These are phyloP conservation scores for Triplophysa dalaica DNA, from an alignment of 2,113 vertebrate species.

Conservation along the genomic window DNA sequence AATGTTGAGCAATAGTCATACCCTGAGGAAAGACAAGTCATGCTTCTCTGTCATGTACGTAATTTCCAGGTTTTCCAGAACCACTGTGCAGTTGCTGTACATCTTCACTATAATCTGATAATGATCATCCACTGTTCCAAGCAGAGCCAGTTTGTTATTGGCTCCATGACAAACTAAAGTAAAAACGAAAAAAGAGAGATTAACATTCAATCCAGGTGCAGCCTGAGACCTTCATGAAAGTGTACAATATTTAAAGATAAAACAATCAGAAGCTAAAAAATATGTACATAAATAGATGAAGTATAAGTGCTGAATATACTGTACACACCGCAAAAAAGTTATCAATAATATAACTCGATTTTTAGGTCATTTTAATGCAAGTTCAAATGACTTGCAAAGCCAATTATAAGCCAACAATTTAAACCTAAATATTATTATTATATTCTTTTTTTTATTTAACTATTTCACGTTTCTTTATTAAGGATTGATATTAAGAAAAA, in stretches of 20 bases:
- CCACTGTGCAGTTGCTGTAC: slow-evolving; percentile 91
- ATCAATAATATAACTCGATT: too few species aligned
- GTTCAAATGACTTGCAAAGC: too few species aligned
- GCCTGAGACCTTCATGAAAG: not conserved
- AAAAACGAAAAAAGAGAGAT: slow-evolving; percentile 35
- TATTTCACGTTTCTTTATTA: too few species aligned
- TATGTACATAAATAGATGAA: too few species aligned
- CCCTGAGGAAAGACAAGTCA: slow-evolving; percentile 90
- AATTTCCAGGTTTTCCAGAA: slow-evolving; percentile 93
- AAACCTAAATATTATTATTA: too few species aligned
- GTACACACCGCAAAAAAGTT: too few species aligned
- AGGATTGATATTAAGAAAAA: too few species aligned
- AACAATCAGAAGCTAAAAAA: not conserved
- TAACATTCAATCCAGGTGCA: not conserved
- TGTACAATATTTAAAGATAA: not conserved
- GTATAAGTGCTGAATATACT: too few species aligned
- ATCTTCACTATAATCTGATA: slow-evolving; percentile 88
- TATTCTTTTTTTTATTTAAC: too few species aligned
- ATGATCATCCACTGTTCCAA: slow-evolving; percentile 84
- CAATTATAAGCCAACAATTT: too few species aligned
- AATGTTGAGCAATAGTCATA: slow-evolving; percentile 57
- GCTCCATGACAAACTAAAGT: slow-evolving; percentile 87
- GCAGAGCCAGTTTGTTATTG: slow-evolving; percentile 81
- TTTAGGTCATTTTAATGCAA: too few species aligned
- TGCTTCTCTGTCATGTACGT: slow-evolving; percentile 80